Percentiles rank a stretch among this genome's conserved stretches.
phyloP scores from a whole-genome alignment of 2,797 vertebrate species.

The Cuculus canorus region DNA sequence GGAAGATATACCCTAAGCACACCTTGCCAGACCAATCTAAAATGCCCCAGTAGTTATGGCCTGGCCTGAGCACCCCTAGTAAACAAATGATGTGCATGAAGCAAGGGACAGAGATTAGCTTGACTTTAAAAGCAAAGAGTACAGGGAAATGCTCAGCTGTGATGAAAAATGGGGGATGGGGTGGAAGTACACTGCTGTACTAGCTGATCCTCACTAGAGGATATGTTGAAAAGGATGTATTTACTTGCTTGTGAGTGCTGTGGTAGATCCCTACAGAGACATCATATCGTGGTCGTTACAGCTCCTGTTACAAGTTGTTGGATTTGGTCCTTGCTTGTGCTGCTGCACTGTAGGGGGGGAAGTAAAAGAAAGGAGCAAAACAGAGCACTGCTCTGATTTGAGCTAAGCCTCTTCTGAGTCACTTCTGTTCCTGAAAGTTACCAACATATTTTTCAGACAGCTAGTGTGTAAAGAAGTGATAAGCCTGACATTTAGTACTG shows the following conservation, averaged over 20 bases:
- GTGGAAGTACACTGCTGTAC: not conserved
- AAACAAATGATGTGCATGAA: not conserved
- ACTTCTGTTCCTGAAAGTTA: too few species aligned
- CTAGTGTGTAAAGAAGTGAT: too few species aligned
- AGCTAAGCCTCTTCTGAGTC: too few species aligned
- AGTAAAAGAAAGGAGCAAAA: too few species aligned
- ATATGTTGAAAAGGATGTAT: rapidly evolving
- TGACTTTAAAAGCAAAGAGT: not conserved
- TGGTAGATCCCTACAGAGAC: not conserved
- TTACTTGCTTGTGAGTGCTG: rapidly evolving
- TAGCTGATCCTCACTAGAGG: not conserved
- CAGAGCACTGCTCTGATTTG: too few species aligned
- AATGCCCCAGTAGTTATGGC: not conserved
- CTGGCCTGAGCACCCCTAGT: not conserved
- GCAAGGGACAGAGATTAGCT: not conserved
- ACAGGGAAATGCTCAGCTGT: not conserved
- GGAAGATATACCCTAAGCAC: not conserved
- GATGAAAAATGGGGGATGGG: not conserved
- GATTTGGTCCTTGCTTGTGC: not conserved
- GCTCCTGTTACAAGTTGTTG: not conserved
- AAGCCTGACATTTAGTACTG: too few species aligned
- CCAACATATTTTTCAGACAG: too few species aligned
- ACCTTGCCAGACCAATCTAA: not conserved
- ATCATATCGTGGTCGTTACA: rapidly evolving
- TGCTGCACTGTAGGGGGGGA: too few species aligned